These are phyloP conservation scores for Poeciliopsis gracilis DNA, from an alignment of 2,797 vertebrate species.

Conservation along the genomic window DNA sequence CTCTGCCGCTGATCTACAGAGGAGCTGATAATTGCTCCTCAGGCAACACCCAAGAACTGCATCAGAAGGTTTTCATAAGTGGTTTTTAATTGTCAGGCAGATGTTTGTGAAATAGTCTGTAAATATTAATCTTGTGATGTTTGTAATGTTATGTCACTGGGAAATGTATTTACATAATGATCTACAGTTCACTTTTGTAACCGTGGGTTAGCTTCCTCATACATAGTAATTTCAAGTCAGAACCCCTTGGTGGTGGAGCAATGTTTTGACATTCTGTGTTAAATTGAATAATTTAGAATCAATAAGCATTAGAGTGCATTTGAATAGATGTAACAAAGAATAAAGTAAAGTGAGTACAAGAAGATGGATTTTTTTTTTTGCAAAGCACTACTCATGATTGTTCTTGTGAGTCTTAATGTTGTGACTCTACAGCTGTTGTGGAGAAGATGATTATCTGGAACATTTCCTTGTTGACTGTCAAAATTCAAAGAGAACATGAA, in stretches of 20 bases:
- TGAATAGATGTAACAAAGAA: background rate
- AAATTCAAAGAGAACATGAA: constrained; percentile 14
- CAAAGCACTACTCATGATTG: background rate
- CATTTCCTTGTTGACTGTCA: constrained; percentile 20
- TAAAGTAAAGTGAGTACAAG: background rate
- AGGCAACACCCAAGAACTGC: background rate
- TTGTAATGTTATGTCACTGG: background rate
- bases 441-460: constrained; percentile 11
- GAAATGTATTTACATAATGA: background rate
- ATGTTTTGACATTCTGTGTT: background rate
- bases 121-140: background rate
- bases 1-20: background rate
- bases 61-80: background rate
- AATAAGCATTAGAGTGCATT: background rate
- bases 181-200: background rate
- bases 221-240: background rate
- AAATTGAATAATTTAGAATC: background rate
- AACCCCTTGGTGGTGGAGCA: background rate
- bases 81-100: background rate
- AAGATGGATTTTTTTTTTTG: background rate
- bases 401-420: background rate
- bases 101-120: background rate
- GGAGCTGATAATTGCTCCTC: background rate
- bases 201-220: background rate
- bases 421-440: background rate